phyloP scores from a whole-genome alignment of 2,113 vertebrate species.

The Eonycteris spelaea region DNA sequence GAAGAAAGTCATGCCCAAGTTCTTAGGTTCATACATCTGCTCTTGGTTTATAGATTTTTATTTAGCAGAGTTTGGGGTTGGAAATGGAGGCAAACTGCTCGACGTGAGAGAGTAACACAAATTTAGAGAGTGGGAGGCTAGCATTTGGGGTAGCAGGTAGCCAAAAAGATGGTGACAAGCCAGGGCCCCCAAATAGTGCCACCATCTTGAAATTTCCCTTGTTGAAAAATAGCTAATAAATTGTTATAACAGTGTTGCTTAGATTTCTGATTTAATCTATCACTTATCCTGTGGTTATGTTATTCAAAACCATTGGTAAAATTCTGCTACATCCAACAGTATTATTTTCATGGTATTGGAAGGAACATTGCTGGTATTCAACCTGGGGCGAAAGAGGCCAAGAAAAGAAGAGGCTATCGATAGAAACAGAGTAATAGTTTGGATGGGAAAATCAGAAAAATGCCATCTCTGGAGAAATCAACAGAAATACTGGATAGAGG shows the following conservation, averaged over 20 bases:
- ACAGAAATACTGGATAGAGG: neutral
- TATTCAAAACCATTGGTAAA: neutral
- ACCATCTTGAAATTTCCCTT: neutral
- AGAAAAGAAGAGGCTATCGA: neutral
- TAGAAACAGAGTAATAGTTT: neutral
- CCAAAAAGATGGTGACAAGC: neutral
- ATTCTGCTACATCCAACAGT: neutral
- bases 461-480: neutral
- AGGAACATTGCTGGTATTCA: neutral
- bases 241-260: neutral
- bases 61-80: neutral
- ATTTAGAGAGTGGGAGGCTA: neutral
- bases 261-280: slow-evolving; percentile 4
- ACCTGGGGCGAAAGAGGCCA: neutral
- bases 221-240: neutral
- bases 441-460: neutral
- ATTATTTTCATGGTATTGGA: neutral
- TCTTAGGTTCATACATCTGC: neutral
- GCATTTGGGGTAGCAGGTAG: neutral
- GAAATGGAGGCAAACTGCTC: neutral
- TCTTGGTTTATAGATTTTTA: neutral
- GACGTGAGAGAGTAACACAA: neutral
- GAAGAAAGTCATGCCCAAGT: neutral
- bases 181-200: neutral
- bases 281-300: neutral